These are phyloP conservation scores for Agrilus mali DNA, from an alignment of 2,888 invertebrate genomes.

Conservation along the genomic window DNA sequence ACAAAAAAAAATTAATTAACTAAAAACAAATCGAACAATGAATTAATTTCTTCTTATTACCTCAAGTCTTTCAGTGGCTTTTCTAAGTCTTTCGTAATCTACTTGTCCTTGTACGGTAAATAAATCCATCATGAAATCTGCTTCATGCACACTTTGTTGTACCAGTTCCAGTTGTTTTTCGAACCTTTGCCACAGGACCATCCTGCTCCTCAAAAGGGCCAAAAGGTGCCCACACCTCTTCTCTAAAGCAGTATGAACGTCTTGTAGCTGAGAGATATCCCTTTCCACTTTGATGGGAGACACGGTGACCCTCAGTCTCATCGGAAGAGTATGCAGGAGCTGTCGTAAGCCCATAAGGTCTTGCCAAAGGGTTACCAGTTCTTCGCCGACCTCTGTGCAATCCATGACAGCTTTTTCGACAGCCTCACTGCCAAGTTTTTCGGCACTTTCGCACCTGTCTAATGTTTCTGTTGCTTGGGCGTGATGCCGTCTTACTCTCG, in stretches of 20 bases:
- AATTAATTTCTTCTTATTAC: slow-evolving; percentile 37
- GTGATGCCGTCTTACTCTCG: slow-evolving; percentile 54
- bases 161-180: slow-evolving; percentile 67
- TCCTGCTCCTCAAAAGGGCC: slow-evolving; percentile 48
- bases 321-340: slow-evolving; percentile 64
- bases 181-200: slow-evolving; percentile 64
- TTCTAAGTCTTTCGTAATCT: slow-evolving; percentile 68
- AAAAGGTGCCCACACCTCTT: slow-evolving; percentile 56
- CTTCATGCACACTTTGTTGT: slow-evolving; percentile 70
- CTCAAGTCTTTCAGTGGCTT: slow-evolving; percentile 75
- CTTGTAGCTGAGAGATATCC: slow-evolving; percentile 62
- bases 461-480: slow-evolving; percentile 45
- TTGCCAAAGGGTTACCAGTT: slow-evolving; percentile 60
- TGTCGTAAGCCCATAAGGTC: slow-evolving; percentile 65
- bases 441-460: slow-evolving; percentile 61
- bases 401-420: slow-evolving; percentile 65
- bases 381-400: slow-evolving; percentile 58
- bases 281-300: slow-evolving; percentile 65
- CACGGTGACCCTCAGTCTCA: slow-evolving; percentile 59
- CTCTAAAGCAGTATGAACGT: slow-evolving; percentile 61
- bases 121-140: slow-evolving; percentile 79
- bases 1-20: slow-evolving; percentile 7
- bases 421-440: slow-evolving; percentile 60
- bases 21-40: neutral
- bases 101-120: slow-evolving; percentile 74